A percentile compares a stretch with the other conserved stretches of the same genome.
Conservation (phyloP, 2,113 vertebrate genomes). For the Eretmochelys imbricata region DNA sequence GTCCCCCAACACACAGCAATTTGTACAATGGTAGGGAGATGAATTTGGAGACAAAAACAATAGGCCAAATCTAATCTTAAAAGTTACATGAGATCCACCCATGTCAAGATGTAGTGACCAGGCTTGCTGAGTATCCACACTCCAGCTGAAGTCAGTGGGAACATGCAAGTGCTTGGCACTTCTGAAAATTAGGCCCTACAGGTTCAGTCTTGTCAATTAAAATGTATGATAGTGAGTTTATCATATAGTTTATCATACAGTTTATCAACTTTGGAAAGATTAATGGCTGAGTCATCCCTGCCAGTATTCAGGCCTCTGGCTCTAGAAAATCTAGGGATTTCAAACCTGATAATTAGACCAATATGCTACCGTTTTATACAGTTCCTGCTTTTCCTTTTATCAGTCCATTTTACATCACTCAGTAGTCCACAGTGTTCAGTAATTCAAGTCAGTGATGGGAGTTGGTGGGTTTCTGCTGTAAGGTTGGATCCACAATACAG, state of each 20-base stretch:
- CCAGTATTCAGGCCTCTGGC: not conserved
- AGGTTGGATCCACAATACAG: fast-evolving
- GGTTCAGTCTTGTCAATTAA: not conserved
- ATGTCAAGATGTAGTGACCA: not conserved
- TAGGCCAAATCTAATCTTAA: not conserved
- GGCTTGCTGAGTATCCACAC: not conserved
- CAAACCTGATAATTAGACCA: not conserved
- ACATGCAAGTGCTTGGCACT: fast-evolving
- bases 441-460: not conserved
- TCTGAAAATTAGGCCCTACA: not conserved
- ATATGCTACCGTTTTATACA: fast-evolving
- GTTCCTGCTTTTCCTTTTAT: not conserved
- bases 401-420: fast-evolving
- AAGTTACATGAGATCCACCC: not conserved
- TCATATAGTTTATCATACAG: too few species aligned
- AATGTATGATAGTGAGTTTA: not conserved
- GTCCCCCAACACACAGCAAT: fast-evolving
- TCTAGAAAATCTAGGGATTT: not conserved
- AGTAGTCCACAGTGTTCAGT: not conserved
- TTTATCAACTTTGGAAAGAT: not conserved
- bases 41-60: fast-evolving
- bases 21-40: not conserved
- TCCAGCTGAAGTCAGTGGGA: not conserved
- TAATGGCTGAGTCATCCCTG: fast-evolving
- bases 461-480: fast-evolving